Evolutionary conservation across 2,797 vertebrate species (phyloP), one percentile per base, ranked within the genome.

Genomic region (Channa striata): DNA sequence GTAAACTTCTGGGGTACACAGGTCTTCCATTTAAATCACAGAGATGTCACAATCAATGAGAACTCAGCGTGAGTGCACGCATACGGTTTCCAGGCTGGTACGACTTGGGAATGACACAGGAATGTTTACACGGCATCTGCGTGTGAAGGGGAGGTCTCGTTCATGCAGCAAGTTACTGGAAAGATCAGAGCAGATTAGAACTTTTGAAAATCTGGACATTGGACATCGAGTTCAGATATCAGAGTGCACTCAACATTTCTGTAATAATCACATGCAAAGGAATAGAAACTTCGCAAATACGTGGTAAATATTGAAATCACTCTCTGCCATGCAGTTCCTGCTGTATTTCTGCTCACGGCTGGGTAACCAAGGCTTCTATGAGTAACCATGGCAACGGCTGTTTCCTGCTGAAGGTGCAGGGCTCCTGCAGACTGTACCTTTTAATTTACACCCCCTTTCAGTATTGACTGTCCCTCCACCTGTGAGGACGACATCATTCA

Each of bases 11-110:
- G 84, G 62, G 88, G 68, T 92, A 92, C 91, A 90, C 78, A 48
- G 80, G 74, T 91, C 89, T 92, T 91, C 90, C 87, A 91, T 93
- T 93, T 92, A 82, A 89, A 89, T 87, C 84, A 85, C 87, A 81
- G 83, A 84, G 72, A 87, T 89, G 88, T 93, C 89, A 87, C 72
- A 87, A 72, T 84, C 80, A 43, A 91, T 92, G 85, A 88, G 74
- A 66, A 76, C 81, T 90, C 78, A 80, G 73, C 0, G 71, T 65
- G 58, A 86, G 83, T 64, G 74, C 30, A 30, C 34, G 53, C 82
- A 83, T 68, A 61, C 86, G 75, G 88, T 85, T 86, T 85, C 68
- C 85, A 75, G 64, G 30, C 58, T 50, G 39, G 20, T 74, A 30
- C 21, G 20, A 72, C 70, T 72, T 49, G 67, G 79, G 62, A 72